A percentile compares a stretch with the other conserved stretches of the same genome.
These are phyloP conservation scores for Nycticryphes semicollaris DNA, from an alignment of 2,113 vertebrate species.

Conservation along the genomic window DNA sequence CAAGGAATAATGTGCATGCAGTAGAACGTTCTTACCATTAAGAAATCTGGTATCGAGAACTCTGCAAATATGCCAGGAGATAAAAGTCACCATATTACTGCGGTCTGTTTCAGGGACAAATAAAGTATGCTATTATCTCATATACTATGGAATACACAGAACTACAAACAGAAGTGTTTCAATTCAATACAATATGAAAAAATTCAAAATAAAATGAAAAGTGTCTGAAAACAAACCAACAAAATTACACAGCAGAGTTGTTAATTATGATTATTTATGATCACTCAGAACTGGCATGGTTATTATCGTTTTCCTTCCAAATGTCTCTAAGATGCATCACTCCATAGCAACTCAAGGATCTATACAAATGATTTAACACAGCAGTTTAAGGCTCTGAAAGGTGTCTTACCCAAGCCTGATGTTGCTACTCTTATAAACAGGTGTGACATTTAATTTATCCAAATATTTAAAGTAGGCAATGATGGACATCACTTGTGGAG, in stretches of 20 bases:
- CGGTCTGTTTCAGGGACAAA: conserved; percentile 57
- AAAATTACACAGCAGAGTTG: conserved; percentile 73
- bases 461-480: neutral
- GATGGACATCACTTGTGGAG: neutral
- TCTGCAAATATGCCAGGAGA: conserved; percentile 25
- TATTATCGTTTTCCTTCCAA: conserved; percentile 64
- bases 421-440: neutral
- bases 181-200: conserved; percentile 75
- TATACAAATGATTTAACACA: conserved; percentile 8
- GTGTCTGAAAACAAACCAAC: conserved; percentile 78
- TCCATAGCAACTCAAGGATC: conserved; percentile 3
- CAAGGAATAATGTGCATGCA: neutral
- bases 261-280: conserved; percentile 78
- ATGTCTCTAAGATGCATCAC: conserved; percentile 27
- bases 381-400: neutral
- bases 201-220: conserved; percentile 77
- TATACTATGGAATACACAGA: conserved; percentile 53
- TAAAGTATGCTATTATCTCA: conserved; percentile 55
- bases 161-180: conserved; percentile 77
- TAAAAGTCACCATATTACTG: neutral
- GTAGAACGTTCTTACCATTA: neutral
- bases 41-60: neutral
- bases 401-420: neutral
- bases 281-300: conserved; percentile 70
- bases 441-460: neutral